These are phyloP conservation scores for Pagrus major DNA, from an alignment of 2,113 vertebrate genomes.

Conservation along the genomic window DNA sequence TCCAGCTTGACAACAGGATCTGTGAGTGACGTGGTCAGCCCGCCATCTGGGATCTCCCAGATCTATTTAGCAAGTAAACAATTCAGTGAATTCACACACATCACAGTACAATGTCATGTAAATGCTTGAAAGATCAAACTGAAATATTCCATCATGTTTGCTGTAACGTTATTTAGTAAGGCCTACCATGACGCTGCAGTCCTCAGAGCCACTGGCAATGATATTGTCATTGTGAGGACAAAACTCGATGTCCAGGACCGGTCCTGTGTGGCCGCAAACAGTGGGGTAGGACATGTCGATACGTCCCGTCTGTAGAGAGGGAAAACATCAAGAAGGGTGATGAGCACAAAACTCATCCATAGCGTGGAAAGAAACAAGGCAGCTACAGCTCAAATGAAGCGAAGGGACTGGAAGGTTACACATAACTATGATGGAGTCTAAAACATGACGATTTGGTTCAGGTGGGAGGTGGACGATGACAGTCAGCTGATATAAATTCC, in stretches of 20 bases:
- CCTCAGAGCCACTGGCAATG: slow-evolving; percentile 92
- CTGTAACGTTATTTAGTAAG: neutral
- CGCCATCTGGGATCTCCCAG: slow-evolving; percentile 92
- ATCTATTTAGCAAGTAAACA: slow-evolving; percentile 77
- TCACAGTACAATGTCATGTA: neutral
- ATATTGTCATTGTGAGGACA: slow-evolving; percentile 94
- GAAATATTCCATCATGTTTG: too few species aligned
- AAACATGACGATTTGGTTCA: neutral
- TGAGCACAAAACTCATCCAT: neutral
- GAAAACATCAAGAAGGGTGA: neutral
- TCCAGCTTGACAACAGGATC: slow-evolving; percentile 91
- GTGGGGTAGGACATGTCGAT: slow-evolving; percentile 90
- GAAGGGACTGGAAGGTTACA: neutral
- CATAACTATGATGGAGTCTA: neutral
- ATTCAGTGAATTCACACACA: too few species aligned
- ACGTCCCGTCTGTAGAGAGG: slow-evolving; percentile 86
- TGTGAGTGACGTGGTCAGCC: slow-evolving; percentile 83
- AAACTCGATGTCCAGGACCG: slow-evolving; percentile 92
- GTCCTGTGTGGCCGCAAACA: slow-evolving; percentile 92
- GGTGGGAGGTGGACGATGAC: neutral
- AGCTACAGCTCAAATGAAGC: neutral
- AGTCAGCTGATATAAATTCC: slow-evolving; percentile 70
- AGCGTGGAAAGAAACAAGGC: neutral
- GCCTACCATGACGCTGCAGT: slow-evolving; percentile 90
- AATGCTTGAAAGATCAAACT: neutral